Evolutionary conservation across 2,797 vertebrate species (phyloP).

Genomic region (Alcedo quadribrachys): DNA sequence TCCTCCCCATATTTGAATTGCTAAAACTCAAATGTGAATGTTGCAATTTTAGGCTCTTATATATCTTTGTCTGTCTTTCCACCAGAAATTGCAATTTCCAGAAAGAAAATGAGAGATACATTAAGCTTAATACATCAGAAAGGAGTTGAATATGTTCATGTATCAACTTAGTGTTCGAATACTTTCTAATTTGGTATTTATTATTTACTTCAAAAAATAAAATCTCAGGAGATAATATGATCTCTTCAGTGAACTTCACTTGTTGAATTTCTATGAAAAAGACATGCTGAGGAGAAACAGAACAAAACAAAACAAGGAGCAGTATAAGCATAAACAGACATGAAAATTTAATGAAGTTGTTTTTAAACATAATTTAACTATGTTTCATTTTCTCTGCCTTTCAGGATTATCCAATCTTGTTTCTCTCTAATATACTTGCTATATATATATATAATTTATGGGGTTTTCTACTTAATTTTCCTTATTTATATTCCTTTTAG

Average conservation of each 20-base stretch:
- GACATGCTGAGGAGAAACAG: background rate
- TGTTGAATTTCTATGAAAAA: background rate
- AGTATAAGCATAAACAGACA: background rate
- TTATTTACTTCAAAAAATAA: background rate
- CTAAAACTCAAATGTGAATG: background rate
- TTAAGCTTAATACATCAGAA: background rate
- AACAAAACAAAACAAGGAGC: background rate
- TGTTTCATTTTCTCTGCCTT: background rate
- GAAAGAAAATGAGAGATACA: background rate
- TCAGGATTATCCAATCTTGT: background rate
- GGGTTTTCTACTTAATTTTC: background rate
- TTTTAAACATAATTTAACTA: background rate
- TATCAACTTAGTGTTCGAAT: accelerated
- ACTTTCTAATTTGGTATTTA: background rate
- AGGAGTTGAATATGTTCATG: background rate
- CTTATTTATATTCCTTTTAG: background rate
- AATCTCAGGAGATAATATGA: background rate
- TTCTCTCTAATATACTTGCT: background rate
- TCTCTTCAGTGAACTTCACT: background rate
- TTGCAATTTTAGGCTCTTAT: background rate
- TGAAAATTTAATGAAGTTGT: background rate
- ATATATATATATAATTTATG: background rate
- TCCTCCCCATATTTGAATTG: background rate
- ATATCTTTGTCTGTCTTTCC: background rate
- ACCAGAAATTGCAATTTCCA: background rate